These are phyloP conservation scores for Lithophane ornitopus DNA, from an alignment of 2,888 invertebrate species.

Conservation along the genomic window DNA sequence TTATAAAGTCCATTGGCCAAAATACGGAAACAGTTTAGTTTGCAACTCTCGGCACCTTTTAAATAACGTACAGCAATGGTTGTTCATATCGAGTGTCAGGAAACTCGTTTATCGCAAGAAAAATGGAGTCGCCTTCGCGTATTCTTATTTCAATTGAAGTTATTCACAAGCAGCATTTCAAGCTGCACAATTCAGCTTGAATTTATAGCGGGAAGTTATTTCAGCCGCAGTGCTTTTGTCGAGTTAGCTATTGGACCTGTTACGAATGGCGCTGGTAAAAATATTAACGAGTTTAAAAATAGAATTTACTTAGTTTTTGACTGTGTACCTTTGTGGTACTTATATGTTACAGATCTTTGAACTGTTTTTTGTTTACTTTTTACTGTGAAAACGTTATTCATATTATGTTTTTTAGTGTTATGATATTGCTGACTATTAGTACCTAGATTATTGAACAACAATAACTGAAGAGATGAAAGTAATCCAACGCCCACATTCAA, in stretches of 20 bases:
- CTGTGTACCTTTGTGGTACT: not conserved
- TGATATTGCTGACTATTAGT: not conserved
- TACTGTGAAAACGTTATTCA: not conserved
- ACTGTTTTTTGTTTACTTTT: not conserved
- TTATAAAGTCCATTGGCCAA: constrained; percentile 17
- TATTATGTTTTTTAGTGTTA: not conserved
- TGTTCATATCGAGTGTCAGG: constrained; percentile 58
- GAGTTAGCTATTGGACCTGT: constrained; percentile 61
- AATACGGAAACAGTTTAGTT: constrained; percentile 27
- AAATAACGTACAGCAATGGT: constrained; percentile 41
- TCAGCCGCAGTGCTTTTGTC: constrained; percentile 66
- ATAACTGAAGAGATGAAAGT: not conserved
- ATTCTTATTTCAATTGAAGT: constrained; percentile 81
- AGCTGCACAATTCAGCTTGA: constrained; percentile 71
- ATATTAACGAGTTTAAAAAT: constrained; percentile 58
- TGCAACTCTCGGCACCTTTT: constrained; percentile 23
- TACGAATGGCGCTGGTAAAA: constrained; percentile 46
- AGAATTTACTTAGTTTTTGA: constrained; percentile 2
- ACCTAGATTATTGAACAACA: not conserved
- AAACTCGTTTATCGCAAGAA: constrained; percentile 71
- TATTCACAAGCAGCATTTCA: constrained; percentile 74
- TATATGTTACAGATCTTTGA: not conserved
- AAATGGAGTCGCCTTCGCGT: constrained; percentile 72
- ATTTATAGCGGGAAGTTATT: constrained; percentile 79
- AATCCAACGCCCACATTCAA: not conserved